phyloP scores from a whole-genome alignment of 2,888 invertebrate genomes.

The Petrolisthes cinctipes region DNA sequence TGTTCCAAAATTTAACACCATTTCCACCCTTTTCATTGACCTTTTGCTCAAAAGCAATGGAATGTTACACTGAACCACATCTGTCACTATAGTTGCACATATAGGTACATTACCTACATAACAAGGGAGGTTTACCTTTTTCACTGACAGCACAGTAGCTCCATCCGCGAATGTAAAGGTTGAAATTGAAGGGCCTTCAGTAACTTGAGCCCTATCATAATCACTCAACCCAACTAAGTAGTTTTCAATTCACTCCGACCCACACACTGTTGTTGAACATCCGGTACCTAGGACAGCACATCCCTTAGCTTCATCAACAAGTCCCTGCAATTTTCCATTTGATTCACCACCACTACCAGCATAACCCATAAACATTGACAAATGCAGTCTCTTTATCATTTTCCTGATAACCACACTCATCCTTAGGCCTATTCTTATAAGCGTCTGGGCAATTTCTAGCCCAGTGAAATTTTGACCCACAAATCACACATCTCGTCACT shows the following conservation, averaged over 20 bases:
- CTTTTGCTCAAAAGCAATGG: not conserved
- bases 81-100: conserved; percentile 9
- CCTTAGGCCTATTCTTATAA: too few species aligned
- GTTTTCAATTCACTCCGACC: not conserved
- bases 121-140: not conserved
- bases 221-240: not conserved
- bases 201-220: not conserved
- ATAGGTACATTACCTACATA: conserved; percentile 14
- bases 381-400: too few species aligned
- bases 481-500: too few species aligned
- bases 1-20: conserved; percentile 1
- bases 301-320: not conserved
- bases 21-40: not conserved
- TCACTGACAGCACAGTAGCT: not conserved
- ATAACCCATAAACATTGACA: too few species aligned
- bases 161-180: conserved; percentile 22
- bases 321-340: not conserved
- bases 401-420: too few species aligned
- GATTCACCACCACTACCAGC: too few species aligned
- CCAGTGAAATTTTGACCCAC: too few species aligned
- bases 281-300: conserved; percentile 17
- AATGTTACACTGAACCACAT: conserved; percentile 7
- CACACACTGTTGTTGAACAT: conserved; percentile 17
- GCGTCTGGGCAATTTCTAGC: too few species aligned
- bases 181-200: not conserved